phyloP scores from a whole-genome alignment of 2,888 invertebrate species.

The Caenorhabditis zanzibari region DNA sequence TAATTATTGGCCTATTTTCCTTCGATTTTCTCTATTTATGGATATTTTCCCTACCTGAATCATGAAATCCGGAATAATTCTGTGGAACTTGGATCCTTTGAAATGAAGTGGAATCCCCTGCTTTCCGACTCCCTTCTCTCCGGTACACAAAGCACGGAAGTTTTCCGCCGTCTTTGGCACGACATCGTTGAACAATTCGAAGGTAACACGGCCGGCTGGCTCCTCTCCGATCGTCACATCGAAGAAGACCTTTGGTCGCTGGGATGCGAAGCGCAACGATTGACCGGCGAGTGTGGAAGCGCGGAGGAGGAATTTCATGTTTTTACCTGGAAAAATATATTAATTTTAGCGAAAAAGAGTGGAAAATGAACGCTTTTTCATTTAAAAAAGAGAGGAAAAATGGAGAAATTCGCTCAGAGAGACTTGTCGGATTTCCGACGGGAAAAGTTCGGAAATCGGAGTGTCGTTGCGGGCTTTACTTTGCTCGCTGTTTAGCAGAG shows the following conservation, averaged over 20 bases:
- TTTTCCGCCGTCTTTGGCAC: slow-evolving; percentile 92
- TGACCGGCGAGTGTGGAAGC: slow-evolving; percentile 52
- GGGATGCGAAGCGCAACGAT: slow-evolving; percentile 57
- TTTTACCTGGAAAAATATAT: slow-evolving; percentile 47
- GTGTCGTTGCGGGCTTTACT: no score
- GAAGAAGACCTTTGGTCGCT: slow-evolving; percentile 77
- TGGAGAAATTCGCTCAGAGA: no score
- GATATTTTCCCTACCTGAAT: slow-evolving; percentile 71
- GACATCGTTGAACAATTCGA: slow-evolving; percentile 90
- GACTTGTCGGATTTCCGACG: no score
- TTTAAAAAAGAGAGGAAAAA: no score
- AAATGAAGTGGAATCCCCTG: slow-evolving; percentile 75
- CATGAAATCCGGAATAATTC: slow-evolving; percentile 79
- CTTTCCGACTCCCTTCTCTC: slow-evolving; percentile 91
- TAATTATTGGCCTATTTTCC: no score
- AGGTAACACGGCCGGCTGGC: slow-evolving; percentile 79
- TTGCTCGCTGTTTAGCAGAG: no score
- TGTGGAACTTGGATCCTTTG: slow-evolving; percentile 78
- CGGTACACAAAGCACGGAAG: slow-evolving; percentile 83
- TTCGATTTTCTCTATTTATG: no score
- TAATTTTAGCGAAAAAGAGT: not conserved
- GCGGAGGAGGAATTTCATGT: slow-evolving; percentile 61
- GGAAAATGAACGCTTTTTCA: no score
- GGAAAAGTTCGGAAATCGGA: no score
- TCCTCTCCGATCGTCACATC: slow-evolving; percentile 79